These are phyloP conservation scores for Parochlus steinenii DNA, from an alignment of 2,888 invertebrate genomes.

Conservation along the genomic window DNA sequence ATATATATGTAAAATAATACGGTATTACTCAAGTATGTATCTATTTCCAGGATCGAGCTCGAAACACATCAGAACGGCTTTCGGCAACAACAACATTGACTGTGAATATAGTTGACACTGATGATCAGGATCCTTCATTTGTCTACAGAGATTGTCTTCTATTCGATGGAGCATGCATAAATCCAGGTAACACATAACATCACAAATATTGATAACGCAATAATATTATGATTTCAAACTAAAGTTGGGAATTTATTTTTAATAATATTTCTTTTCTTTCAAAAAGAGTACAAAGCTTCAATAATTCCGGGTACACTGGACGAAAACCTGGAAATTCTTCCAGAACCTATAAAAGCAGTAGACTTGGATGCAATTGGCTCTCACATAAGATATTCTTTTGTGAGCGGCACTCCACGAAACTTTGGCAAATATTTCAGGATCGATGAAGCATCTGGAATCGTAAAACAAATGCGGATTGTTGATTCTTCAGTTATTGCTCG, in stretches of 20 bases:
- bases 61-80: conserved; percentile 55
- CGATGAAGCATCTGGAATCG: conserved; percentile 59
- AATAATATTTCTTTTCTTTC: no score
- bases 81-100: conserved; percentile 77
- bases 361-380: conserved; percentile 81
- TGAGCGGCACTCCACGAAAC: conserved; percentile 60
- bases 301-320: conserved; percentile 63
- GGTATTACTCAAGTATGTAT: neutral
- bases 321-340: conserved; percentile 65
- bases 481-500: conserved; percentile 61
- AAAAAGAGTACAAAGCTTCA: conserved; percentile 67
- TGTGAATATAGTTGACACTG: conserved; percentile 72
- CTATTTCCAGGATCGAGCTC: conserved; percentile 62
- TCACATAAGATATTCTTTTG: conserved; percentile 63
- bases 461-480: conserved; percentile 63
- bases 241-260: no score
- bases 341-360: conserved; percentile 77
- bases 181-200: no score
- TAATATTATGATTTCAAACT: no score
- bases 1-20: neutral
- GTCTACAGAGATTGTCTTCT: conserved; percentile 73
- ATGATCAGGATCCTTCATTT: conserved; percentile 83
- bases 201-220: no score
- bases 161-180: conserved; percentile 68
- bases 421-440: conserved; percentile 71